Evolutionary conservation across 2,797 vertebrate species (phyloP).

Genomic region (Orientallactaga sibirica): DNA sequence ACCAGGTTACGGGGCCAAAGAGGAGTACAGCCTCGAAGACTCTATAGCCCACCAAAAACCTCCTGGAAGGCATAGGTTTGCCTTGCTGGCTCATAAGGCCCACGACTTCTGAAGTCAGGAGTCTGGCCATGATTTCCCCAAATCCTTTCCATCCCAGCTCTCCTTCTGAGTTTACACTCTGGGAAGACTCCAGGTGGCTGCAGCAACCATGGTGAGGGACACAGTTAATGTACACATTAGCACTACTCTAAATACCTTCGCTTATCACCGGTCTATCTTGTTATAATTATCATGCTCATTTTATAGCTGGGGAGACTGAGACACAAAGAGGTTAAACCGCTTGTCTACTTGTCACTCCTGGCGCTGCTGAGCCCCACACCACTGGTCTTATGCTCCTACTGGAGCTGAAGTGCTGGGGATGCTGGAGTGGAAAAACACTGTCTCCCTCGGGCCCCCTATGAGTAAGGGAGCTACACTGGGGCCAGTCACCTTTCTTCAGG

Average conservation of each 20-base stretch:
- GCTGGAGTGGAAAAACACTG: no score
- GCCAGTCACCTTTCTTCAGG: neutral
- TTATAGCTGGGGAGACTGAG: neutral
- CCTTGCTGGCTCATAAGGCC: neutral
- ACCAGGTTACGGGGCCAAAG: neutral
- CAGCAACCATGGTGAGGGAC: accelerated
- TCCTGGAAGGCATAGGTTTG: neutral
- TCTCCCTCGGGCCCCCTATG: no score
- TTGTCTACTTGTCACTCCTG: no score
- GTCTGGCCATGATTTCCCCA: neutral
- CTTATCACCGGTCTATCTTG: neutral
- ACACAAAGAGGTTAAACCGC: neutral
- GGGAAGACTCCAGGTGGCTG: neutral
- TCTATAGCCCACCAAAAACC: neutral
- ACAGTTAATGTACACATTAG: accelerated
- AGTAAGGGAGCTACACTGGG: no score
- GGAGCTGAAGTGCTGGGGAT: no score
- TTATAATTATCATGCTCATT: no score
- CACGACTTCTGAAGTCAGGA: neutral
- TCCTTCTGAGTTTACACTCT: accelerated
- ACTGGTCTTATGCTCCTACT: neutral
- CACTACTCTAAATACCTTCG: accelerated
- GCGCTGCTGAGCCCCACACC: neutral
- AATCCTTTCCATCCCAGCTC: neutral
- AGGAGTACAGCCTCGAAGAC: no score